A percentile compares a stretch with the other conserved stretches of the same genome.
phyloP scores from a whole-genome alignment of 2,797 vertebrate species.

The Crax fasciolata region DNA sequence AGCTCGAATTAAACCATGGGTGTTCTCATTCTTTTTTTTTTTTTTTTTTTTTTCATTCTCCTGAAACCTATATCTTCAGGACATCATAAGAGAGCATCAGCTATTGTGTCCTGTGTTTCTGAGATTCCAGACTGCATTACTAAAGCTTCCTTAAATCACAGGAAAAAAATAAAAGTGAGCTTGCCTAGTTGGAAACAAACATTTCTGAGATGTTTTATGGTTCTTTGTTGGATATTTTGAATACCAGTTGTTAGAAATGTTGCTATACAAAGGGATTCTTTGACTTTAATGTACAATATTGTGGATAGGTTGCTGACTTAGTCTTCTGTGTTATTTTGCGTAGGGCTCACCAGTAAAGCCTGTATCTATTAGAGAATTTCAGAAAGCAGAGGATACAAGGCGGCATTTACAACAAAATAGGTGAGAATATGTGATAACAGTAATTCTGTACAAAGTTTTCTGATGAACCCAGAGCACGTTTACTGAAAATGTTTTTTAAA shows the following conservation, averaged over 20 bases:
- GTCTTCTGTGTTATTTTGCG: constrained; percentile 22
- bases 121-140: neutral
- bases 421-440: constrained; percentile 68
- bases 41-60: neutral
- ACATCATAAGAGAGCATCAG: neutral
- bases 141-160: neutral
- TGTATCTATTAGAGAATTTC: constrained; percentile 78
- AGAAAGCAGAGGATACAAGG: constrained; percentile 86
- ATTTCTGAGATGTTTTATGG: neutral
- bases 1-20: neutral
- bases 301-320: neutral
- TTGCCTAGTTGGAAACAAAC: neutral
- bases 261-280: neutral
- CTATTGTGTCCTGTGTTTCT: neutral
- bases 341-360: constrained; percentile 89
- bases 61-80: neutral
- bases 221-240: neutral
- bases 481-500: neutral
- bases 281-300: neutral
- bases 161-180: neutral
- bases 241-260: neutral
- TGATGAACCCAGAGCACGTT: neutral
- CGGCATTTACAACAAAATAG: constrained; percentile 84
- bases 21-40: neutral
- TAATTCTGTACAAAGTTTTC: neutral